These are phyloP conservation scores for Malacoctenus gilli DNA, from an alignment of 2,797 vertebrate species.

Conservation along the genomic window DNA sequence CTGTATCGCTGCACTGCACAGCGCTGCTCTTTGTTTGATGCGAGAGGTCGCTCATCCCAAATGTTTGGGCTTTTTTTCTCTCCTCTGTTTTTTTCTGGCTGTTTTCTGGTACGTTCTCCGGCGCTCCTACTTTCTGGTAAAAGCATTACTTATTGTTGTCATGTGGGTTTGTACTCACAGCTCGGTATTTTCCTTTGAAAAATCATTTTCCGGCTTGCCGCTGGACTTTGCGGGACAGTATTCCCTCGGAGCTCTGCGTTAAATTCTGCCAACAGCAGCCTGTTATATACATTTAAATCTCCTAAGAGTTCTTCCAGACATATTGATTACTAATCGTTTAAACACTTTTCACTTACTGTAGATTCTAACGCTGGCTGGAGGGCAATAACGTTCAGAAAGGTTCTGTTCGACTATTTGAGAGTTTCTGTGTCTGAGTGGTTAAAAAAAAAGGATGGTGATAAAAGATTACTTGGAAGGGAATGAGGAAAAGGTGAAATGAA, in stretches of 20 bases:
- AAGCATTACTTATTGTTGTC: constrained; percentile 46
- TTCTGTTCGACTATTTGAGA: too few species aligned
- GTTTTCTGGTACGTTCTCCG: constrained; percentile 30
- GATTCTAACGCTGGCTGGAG: background rate
- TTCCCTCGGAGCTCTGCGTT: constrained; percentile 28
- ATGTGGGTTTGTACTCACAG: constrained; percentile 58
- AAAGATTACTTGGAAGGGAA: too few species aligned
- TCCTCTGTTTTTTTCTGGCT: constrained; percentile 26
- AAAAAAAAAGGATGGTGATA: too few species aligned
- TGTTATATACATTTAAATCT: constrained; percentile 16
- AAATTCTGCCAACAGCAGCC: constrained; percentile 29
- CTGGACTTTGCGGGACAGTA: constrained; percentile 29
- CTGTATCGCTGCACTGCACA: constrained; percentile 24
- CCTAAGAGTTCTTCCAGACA: background rate
- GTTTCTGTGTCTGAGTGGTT: too few species aligned
- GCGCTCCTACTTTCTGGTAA: constrained; percentile 49
- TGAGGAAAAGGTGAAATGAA: constrained; percentile 38
- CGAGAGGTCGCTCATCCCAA: constrained; percentile 21
- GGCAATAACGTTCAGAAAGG: too few species aligned
- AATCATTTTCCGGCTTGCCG: constrained; percentile 41
- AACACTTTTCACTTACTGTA: background rate
- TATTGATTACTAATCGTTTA: background rate
- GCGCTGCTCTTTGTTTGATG: constrained; percentile 34
- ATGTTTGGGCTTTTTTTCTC: constrained; percentile 27
- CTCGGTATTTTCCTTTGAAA: constrained; percentile 39